Percentiles rank a stretch among this genome's conserved stretches.
Conservation (phyloP, 2,113 vertebrate genomes). For the Ovis aries region ARS-UI_Ramb_v3.0 NC_056060.1:69004001-69004500, state of each 20-base stretch:
- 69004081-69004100: background rate
- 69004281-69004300: background rate
- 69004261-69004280: background rate
- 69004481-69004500: background rate
- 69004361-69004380: slow-evolving; percentile 6
- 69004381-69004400: slow-evolving; percentile 23
- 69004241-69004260: background rate
- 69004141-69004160: background rate
- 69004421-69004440: slow-evolving; percentile 22
- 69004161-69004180: background rate
- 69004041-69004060: background rate
- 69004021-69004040: background rate
- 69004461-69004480: background rate
- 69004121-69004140: background rate
- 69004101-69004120: background rate
- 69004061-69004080: background rate
- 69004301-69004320: background rate
- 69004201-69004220: background rate
- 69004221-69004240: background rate
- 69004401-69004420: background rate
- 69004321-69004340: background rate
- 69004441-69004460: background rate
- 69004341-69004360: slow-evolving; percentile 23
- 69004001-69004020: background rate
- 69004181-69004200: background rate